Evolutionary conservation across 2,888 invertebrate species (phyloP), one percentile per base, ranked within the genome.

Genomic region (Ashinkailepas kermadecensis): DNA sequence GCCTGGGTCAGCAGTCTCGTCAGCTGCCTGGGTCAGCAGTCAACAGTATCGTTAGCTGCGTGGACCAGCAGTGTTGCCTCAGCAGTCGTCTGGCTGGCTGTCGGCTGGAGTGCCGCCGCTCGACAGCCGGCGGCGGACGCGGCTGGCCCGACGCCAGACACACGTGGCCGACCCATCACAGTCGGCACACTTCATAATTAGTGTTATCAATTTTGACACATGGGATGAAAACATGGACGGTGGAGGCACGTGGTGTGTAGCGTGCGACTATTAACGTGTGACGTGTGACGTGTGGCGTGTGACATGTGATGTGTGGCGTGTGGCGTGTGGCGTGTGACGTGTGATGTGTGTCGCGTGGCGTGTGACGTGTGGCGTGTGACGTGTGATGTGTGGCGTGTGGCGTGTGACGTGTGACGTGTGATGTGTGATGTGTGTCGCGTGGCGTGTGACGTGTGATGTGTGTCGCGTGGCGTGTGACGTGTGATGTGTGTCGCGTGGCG

Each of bases 141-240:
- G 18, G 65, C 23, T n/a, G 65, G 65, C 18, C 8, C 65, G 65
- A 3, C 65, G 65, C 65, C 65, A 65, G 65, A 6, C 23, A 8
- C n/a, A 65, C 65, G 6, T 8, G 65, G 10, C 65, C 65, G 65
- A n/a, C 65, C n/a, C n/a, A 65, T 23, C 18, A 65, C 65, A 1
- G 23, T 2, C 65, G 65, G 18, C 18, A 23, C 65, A 23, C 65
- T 62, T 65, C 65, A 65, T 65, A 65, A 65, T 23, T 65, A 65
- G 65, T 65, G 23, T 23, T 65, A 65, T 65, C 65, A 65, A 65
- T 65, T 65, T 23, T 65, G 65, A 65, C 65, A 65, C 6, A 65
- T 65, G 65, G 65, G 65, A 65, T 65, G 65, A 65, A 65, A 23
- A 65, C 18, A 65, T 65, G n/a, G 65, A 23, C 65, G 65, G n/a